Evolutionary conservation across 2,113 vertebrate genomes (phyloP).

Genomic region (Furnarius figulus): DNA sequence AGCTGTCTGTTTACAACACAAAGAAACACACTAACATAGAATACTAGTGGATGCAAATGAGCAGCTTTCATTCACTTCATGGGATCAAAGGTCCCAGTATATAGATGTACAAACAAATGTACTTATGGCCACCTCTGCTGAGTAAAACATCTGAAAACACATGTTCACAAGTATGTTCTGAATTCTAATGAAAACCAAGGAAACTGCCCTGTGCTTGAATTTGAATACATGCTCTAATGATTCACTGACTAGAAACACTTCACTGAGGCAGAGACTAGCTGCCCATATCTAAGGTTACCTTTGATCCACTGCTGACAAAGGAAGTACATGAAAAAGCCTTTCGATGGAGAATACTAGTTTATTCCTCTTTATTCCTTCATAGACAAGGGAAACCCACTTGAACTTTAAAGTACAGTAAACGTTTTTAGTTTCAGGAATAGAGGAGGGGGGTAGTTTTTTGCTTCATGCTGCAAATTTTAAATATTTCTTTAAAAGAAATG

Average conservation of each 20-base stretch:
- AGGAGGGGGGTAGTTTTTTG: neutral
- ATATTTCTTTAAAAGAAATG: neutral
- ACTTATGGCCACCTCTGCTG: neutral
- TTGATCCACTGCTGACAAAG: conserved; percentile 44
- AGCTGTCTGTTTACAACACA: conserved; percentile 4
- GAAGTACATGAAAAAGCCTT: conserved; percentile 33
- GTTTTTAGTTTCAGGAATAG: neutral
- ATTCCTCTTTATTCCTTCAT: neutral
- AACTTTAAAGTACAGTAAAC: neutral
- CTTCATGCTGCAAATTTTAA: neutral
- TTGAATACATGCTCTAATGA: neutral
- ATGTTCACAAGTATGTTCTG: neutral
- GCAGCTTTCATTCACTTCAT: neutral
- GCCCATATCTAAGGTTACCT: conserved; percentile 51
- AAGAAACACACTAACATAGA: neutral
- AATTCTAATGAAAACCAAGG: conserved; percentile 9
- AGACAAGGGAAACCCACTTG: conserved; percentile 6
- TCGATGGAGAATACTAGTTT: neutral
- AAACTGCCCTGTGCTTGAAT: neutral
- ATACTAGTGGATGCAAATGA: neutral
- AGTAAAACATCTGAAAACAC: neutral
- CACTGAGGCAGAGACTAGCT: neutral
- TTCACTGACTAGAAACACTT: neutral
- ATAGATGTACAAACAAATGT: neutral
- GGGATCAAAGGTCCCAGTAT: neutral